phyloP scores from a whole-genome alignment of 2,113 vertebrate genomes.

The Megaceryle maxima region DNA sequence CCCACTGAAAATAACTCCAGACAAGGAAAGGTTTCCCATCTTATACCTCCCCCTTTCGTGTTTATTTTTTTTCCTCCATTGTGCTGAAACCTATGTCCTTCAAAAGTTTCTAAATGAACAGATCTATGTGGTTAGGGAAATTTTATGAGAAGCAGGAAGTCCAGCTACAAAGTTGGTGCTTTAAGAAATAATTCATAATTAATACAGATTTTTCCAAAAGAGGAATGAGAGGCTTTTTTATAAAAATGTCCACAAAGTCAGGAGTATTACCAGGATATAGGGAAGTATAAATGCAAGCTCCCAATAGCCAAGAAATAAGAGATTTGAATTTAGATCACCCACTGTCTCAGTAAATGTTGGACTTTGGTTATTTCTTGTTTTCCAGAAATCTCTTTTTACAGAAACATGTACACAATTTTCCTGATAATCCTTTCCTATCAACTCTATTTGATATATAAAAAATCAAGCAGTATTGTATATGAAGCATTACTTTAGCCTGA shows the following conservation, averaged over 20 bases:
- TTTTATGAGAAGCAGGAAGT: not conserved
- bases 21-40: not conserved
- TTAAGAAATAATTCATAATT: not conserved
- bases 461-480: not conserved
- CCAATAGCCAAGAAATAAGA: not conserved
- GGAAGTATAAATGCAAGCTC: not conserved
- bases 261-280: not conserved
- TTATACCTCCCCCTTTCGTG: not conserved
- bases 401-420: not conserved
- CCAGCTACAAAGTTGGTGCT: not conserved
- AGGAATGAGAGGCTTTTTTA: not conserved
- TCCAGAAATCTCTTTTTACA: not conserved
- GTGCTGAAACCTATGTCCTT: not conserved
- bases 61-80: not conserved
- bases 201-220: not conserved
- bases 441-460: not conserved
- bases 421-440: not conserved
- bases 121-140: not conserved
- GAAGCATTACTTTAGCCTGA: not conserved
- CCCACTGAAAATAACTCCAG: not conserved
- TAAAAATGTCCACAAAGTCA: not conserved
- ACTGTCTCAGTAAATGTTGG: not conserved
- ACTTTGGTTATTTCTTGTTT: not conserved
- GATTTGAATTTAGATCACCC: not conserved
- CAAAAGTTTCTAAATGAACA: not conserved